Evolutionary conservation across 2,113 vertebrate genomes (phyloP).

Genomic region (Carettochelys insculpta): DNA sequence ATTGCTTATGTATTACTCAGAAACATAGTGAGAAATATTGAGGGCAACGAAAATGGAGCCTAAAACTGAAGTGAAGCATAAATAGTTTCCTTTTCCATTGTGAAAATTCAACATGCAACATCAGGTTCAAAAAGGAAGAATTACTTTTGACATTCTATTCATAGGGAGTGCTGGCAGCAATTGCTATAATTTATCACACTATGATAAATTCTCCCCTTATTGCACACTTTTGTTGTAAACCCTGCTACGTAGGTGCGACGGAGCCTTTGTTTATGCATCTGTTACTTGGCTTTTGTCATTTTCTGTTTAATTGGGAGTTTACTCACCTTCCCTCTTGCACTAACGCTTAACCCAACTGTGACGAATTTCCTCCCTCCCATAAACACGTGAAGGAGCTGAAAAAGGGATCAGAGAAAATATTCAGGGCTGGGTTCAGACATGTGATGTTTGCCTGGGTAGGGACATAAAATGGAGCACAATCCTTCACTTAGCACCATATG

Average conservation of each 20-base stretch:
- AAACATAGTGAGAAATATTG: background rate
- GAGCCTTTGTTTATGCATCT: background rate
- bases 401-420: background rate
- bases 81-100: background rate
- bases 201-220: background rate
- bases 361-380: background rate
- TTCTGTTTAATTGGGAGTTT: background rate
- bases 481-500: background rate
- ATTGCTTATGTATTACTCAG: background rate
- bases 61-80: background rate
- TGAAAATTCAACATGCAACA: background rate
- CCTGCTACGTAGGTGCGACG: background rate
- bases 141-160: background rate
- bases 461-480: background rate
- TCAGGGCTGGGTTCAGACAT: background rate
- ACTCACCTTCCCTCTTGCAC: background rate
- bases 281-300: background rate
- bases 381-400: background rate
- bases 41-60: background rate
- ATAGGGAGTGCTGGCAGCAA: background rate
- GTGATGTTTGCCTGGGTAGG: background rate
- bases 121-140: background rate
- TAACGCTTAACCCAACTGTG: background rate
- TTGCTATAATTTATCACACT: background rate
- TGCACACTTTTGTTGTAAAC: background rate